A percentile compares a stretch with the other conserved stretches of the same genome.
Conservation (phyloP, 2,888 invertebrate species). For the Allophyes oxyacanthae region DNA sequence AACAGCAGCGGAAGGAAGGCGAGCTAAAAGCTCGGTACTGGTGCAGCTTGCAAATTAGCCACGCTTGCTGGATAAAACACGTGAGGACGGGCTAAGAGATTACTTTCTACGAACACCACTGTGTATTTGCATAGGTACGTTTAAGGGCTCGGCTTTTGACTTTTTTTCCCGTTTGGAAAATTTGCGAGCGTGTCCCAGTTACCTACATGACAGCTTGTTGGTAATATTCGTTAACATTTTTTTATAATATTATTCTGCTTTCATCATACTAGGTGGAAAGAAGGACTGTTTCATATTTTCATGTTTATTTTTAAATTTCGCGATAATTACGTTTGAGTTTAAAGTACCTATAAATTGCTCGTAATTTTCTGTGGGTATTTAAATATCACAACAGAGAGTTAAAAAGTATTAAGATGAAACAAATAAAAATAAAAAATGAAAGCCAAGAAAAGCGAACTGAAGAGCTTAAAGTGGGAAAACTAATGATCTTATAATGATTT, state of each 20-base stretch:
- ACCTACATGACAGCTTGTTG: constrained; percentile 43
- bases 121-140: constrained; percentile 64
- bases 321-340: no score
- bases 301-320: constrained; percentile 25
- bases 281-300: no score
- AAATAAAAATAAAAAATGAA: constrained; percentile 1
- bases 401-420: constrained; percentile 6
- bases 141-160: constrained; percentile 50
- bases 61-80: constrained; percentile 78
- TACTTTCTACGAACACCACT: constrained; percentile 71
- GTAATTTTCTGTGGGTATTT: constrained; percentile 15
- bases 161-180: constrained; percentile 46
- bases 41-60: constrained; percentile 83
- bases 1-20: constrained; percentile 82
- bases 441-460: neutral
- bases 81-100: constrained; percentile 78
- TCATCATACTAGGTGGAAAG: constrained; percentile 20
- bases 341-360: constrained; percentile 21
- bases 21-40: constrained; percentile 78
- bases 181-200: constrained; percentile 42
- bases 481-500: constrained; percentile 17
- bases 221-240: constrained; percentile 29
- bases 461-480: neutral
- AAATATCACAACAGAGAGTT: constrained; percentile 11
- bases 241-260: constrained; percentile 20